phyloP scores from a whole-genome alignment of 2,797 vertebrate genomes.

The Amniataba percoides region DNA sequence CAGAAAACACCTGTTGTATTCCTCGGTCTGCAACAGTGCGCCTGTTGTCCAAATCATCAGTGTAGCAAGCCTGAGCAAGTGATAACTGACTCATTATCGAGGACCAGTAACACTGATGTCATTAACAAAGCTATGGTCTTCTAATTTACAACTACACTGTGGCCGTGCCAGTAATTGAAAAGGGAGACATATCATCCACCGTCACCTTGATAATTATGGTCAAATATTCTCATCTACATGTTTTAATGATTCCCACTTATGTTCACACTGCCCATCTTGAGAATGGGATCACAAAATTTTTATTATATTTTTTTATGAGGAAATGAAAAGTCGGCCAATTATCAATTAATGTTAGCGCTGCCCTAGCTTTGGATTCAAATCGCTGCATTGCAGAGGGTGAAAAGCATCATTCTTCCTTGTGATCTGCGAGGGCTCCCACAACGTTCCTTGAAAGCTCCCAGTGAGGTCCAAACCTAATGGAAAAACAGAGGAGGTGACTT shows the following conservation, averaged over 20 bases:
- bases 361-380: conserved; percentile 20
- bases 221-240: conserved; percentile 30
- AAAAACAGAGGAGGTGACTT: conserved; percentile 19
- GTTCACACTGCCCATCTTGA: conserved; percentile 18
- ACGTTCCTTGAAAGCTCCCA: conserved; percentile 26
- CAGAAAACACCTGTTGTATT: conserved; percentile 6
- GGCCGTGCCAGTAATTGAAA: conserved; percentile 41
- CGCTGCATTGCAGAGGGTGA: background rate
- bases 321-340: conserved; percentile 30
- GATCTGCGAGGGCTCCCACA: conserved; percentile 11
- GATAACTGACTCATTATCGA: conserved; percentile 42
- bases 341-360: conserved; percentile 7
- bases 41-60: conserved; percentile 3
- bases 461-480: conserved; percentile 45
- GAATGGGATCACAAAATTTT: conserved; percentile 15
- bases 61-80: conserved; percentile 33
- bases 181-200: conserved; percentile 33
- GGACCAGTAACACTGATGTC: conserved; percentile 31
- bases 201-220: conserved; percentile 32
- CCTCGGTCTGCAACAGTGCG: conserved; percentile 10
- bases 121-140: conserved; percentile 19
- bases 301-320: conserved; percentile 7
- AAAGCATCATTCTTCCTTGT: background rate
- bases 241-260: conserved; percentile 39
- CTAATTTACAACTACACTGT: conserved; percentile 41